Evolutionary conservation across 1,140 invertebrate genomes (phyloP).

Genomic region (Marisa cornuarietis): DNA sequence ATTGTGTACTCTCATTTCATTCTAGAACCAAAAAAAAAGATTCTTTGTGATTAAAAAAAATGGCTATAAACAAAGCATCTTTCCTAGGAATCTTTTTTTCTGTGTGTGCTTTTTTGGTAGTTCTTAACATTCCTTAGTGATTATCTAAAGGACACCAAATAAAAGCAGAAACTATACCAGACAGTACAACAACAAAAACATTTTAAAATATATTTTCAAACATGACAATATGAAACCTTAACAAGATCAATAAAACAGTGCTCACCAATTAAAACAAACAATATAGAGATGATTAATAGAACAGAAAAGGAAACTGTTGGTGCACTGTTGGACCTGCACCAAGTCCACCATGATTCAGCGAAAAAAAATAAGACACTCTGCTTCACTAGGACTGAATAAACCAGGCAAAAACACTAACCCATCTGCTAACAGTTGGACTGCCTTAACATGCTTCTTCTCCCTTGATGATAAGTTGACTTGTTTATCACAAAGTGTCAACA

Average conservation of each 20-base stretch:
- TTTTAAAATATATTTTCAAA: neutral
- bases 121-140: neutral
- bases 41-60: neutral
- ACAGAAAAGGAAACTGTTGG: neutral
- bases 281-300: too few species aligned
- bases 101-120: neutral
- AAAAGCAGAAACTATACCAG: neutral
- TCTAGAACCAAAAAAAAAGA: too few species aligned
- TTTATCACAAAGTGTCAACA: constrained; percentile 49
- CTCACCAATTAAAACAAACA: neutral
- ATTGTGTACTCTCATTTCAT: too few species aligned
- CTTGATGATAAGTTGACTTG: constrained; percentile 45
- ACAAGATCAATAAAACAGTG: neutral
- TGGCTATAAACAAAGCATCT: neutral
- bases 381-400: too few species aligned
- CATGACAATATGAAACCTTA: neutral
- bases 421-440: constrained; percentile 66
- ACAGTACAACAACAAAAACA: neutral
- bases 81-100: neutral
- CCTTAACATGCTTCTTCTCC: constrained; percentile 68
- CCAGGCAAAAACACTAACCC: constrained; percentile 56
- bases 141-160: too few species aligned
- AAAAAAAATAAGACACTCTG: too few species aligned
- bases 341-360: too few species aligned
- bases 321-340: too few species aligned